phyloP scores from a whole-genome alignment of 2,797 vertebrate species.

The Erithacus rubecula region DNA sequence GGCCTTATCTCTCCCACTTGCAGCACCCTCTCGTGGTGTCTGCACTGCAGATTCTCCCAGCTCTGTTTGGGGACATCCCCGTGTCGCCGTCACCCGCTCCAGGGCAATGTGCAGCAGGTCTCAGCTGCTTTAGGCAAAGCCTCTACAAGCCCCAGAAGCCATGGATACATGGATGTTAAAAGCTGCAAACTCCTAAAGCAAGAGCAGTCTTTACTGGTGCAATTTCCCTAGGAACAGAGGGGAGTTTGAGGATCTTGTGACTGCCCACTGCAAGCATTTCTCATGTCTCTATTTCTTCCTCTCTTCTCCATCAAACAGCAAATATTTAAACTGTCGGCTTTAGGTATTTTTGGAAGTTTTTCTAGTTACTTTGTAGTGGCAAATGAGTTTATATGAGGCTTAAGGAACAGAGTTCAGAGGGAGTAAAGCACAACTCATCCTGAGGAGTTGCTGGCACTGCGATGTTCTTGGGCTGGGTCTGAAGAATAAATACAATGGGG shows the following conservation, averaged over 20 bases:
- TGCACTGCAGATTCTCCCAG: fast-evolving
- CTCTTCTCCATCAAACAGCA: neutral
- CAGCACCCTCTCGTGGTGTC: slow-evolving; percentile 32
- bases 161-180: neutral
- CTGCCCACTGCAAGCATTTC: neutral
- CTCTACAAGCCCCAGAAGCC: neutral
- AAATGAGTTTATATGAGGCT: neutral
- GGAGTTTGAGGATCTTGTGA: neutral
- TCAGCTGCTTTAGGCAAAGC: neutral
- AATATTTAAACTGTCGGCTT: neutral
- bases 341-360: neutral
- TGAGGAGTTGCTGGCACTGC: neutral
- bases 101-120: neutral
- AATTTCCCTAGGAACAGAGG: fast-evolving
- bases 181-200: neutral
- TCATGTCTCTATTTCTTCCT: neutral
- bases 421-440: neutral
- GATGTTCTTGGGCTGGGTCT: neutral
- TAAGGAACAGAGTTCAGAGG: neutral
- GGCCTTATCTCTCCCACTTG: neutral
- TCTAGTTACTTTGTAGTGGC: neutral
- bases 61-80: fast-evolving
- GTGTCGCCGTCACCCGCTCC: fast-evolving
- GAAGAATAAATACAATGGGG: neutral
- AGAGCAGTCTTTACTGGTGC: neutral